phyloP scores from a whole-genome alignment of 2,113 vertebrate species.

The Mustela nigripes region DNA sequence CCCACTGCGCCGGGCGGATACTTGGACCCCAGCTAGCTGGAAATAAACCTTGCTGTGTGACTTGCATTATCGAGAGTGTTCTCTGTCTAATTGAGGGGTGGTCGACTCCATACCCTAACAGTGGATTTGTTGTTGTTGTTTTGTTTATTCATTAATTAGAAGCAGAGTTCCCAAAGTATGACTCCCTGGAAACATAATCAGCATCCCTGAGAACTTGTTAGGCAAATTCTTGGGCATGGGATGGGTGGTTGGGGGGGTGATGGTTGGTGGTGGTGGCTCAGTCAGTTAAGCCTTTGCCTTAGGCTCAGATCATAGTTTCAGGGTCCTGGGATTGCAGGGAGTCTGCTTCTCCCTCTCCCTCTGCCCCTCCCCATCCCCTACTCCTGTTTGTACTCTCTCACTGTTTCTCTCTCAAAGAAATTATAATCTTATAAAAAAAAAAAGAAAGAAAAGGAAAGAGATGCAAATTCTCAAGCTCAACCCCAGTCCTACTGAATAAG shows the following conservation, averaged over 20 bases:
- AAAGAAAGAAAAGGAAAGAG: no score
- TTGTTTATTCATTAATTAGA: background rate
- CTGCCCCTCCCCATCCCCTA: no score
- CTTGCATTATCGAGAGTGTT: no score
- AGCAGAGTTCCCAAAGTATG: background rate
- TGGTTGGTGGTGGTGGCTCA: background rate
- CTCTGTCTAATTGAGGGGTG: no score
- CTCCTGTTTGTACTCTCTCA: no score
- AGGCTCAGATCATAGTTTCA: background rate
- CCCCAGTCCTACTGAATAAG: background rate
- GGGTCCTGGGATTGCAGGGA: background rate
- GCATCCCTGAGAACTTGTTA: background rate
- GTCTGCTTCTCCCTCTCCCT: no score
- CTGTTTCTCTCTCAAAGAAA: no score
- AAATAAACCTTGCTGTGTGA: no score
- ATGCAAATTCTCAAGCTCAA: background rate
- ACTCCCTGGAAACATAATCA: background rate
- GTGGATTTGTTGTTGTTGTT: background rate
- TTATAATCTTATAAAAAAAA: no score
- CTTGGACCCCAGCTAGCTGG: no score
- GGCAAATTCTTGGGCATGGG: background rate
- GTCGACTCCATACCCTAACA: no score
- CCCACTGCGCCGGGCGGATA: no score
- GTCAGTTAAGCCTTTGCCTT: background rate
- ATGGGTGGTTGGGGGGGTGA: background rate